Conservation (phyloP, 2,113 vertebrate genomes). For the Petaurus breviceps region DNA sequence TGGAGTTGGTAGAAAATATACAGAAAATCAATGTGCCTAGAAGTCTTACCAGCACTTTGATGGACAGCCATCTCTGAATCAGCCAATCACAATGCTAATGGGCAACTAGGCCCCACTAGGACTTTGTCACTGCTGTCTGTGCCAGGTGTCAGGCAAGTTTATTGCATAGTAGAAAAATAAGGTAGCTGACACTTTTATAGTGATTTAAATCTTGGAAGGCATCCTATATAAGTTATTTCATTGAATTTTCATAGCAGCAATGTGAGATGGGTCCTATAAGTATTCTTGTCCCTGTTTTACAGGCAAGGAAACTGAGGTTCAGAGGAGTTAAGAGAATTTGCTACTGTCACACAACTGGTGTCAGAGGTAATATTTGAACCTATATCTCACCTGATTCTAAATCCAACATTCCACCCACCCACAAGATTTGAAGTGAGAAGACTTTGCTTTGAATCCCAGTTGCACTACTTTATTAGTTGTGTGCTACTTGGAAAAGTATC, state of each 20-base stretch:
- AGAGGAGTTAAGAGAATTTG: neutral
- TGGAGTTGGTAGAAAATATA: neutral
- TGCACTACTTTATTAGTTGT: neutral
- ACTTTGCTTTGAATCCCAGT: neutral
- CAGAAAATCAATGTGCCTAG: neutral
- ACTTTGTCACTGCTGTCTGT: neutral
- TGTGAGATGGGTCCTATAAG: neutral
- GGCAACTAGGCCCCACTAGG: neutral
- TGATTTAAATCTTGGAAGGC: neutral
- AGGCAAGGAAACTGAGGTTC: neutral
- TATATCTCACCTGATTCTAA: neutral
- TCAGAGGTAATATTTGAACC: neutral
- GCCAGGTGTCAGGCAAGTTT: neutral
- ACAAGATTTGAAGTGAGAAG: neutral
- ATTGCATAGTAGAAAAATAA: neutral
- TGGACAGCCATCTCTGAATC: neutral
- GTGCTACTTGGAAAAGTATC: neutral
- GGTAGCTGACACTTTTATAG: neutral
- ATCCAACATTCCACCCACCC: neutral
- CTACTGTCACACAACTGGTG: neutral
- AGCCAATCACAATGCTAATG: neutral
- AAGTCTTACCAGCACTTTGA: neutral
- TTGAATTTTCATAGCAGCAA: neutral
- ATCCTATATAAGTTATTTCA: neutral
- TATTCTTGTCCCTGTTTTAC: neutral